Evolutionary conservation across 1,140 invertebrate species (phyloP), one percentile per base, ranked within the genome.

Genomic region (Drosophila willistoni): DNA sequence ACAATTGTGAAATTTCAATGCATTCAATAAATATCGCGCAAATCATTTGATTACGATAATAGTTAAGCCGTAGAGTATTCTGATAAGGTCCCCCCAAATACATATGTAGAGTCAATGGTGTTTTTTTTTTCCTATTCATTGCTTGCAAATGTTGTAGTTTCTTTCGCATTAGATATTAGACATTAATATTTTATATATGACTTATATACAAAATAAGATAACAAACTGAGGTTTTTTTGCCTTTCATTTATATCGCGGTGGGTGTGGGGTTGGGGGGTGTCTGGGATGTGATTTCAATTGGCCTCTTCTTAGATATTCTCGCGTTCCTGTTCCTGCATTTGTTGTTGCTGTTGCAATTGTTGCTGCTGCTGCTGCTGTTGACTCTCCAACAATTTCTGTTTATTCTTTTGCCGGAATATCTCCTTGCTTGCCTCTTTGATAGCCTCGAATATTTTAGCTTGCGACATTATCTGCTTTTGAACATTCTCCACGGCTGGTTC

Each of bases 401-500:
- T 91, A 55, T 82, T 91, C 62, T 92, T 94, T 60, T 94, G 92
- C 65, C 94, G 92, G n/a, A 93, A 92, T 25, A 96, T 93, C 87
- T 96, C 95, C 14, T 94, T 93, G 79, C 95, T 94, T 3, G 95
- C 95, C 82, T 96, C 95, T 79, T 96, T 95, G 44, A 96, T 95
- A 2, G 95, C 95, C 81, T 96, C 96, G 93, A 95, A 96, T 7
- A 96, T 93, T 87, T 96, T 96, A 0, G 95, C 95, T 92, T 96
- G 95, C 0, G 95, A 95, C 81, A 96, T 93, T 7, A 96, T 96
- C 90, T 96, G 95, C 56, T 95, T 93, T 54, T 95, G 95, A 0
- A 96, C 92, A 71, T 96, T 95, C 65, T 96, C 95, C 0, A 96
- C 94, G 3, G 95, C 94, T 7, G 95, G 94, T 73, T 96, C 95